Conservation (phyloP, 2,797 vertebrate species). For the Malacoraja senta region DNA sequence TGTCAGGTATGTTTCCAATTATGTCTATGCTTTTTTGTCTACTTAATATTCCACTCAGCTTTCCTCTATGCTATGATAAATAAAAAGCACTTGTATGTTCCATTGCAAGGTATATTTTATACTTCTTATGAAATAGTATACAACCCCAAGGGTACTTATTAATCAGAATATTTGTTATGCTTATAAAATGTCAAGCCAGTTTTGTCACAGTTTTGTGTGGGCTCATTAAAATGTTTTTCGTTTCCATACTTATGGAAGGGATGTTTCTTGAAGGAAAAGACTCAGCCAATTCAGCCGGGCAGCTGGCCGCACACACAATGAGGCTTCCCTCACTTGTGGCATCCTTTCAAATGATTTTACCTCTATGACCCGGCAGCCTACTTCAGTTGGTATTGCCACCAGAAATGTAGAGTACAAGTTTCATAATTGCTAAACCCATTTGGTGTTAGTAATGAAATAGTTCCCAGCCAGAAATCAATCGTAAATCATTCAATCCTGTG, state of each 20-base stretch:
- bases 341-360: background rate
- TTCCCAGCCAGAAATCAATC: background rate
- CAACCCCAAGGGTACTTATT: slow-evolving; percentile 1
- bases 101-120: background rate
- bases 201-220: background rate
- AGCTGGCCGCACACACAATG: background rate
- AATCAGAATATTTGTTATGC: slow-evolving; percentile 30
- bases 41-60: background rate
- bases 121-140: background rate
- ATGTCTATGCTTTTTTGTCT: background rate
- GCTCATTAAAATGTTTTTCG: background rate
- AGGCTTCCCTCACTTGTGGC: background rate
- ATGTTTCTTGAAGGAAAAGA: background rate
- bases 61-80: background rate
- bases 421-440: background rate
- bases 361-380: background rate
- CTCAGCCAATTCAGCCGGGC: background rate
- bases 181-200: slow-evolving; percentile 12
- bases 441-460: background rate
- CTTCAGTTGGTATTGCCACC: background rate
- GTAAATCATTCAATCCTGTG: background rate
- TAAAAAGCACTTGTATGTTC: background rate
- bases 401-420: background rate
- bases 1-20: slow-evolving; percentile 12
- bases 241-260: background rate